These are phyloP conservation scores for Actenoides lindsayi DNA, from an alignment of 2,113 vertebrate species.

Conservation along the genomic window DNA sequence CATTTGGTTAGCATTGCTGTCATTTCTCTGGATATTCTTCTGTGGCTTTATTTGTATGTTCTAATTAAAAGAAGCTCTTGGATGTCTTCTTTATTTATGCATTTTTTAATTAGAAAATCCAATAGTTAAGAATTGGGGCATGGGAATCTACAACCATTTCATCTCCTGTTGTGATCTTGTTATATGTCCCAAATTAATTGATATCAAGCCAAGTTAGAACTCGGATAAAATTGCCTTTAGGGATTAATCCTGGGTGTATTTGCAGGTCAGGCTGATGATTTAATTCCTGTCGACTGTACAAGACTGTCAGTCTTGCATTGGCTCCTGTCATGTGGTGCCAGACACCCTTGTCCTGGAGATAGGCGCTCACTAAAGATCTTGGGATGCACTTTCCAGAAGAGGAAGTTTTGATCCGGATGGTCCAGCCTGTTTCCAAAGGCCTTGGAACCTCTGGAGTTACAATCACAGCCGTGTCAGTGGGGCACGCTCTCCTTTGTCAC, in stretches of 20 bases:
- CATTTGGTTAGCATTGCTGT: background rate
- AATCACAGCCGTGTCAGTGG: background rate
- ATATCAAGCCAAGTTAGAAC: slow-evolving; percentile 5
- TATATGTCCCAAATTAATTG: slow-evolving; percentile 30
- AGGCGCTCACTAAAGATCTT: background rate
- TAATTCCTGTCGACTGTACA: background rate
- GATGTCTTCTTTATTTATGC: slow-evolving; percentile 41
- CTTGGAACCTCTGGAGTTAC: background rate
- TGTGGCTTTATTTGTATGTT: slow-evolving; percentile 24
- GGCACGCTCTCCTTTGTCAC: rapidly evolving
- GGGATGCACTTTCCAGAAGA: background rate
- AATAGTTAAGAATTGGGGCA: slow-evolving; percentile 36
- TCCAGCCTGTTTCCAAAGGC: background rate
- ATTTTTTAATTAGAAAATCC: slow-evolving; percentile 50
- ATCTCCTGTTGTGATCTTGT: slow-evolving; percentile 53
- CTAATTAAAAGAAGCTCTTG: slow-evolving; percentile 34
- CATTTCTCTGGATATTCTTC: background rate
- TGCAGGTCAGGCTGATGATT: slow-evolving; percentile 22
- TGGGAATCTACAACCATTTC: background rate
- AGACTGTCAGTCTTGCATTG: background rate
- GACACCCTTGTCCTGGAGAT: background rate
- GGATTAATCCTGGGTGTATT: slow-evolving; percentile 28
- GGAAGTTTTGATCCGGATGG: background rate
- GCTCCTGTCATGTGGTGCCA: background rate
- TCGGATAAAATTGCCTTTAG: background rate